Base-by-base conservation (phyloP, 2,113 vertebrate genomes). In the Hemicordylus capensis region DNA sequence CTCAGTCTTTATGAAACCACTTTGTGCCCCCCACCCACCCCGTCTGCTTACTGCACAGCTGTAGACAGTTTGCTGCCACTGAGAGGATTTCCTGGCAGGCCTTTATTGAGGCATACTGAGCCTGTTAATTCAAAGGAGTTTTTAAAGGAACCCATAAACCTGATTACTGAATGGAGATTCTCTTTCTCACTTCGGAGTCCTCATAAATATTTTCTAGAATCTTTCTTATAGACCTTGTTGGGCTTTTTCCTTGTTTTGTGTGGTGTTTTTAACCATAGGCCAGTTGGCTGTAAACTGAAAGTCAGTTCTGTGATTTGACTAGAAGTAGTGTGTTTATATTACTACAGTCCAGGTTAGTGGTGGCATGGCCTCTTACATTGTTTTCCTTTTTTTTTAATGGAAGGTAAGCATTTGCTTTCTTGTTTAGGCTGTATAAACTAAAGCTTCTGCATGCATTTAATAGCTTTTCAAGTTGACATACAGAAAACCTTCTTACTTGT, bases 341-440 rank as follows among this genome's bases (percentile, higher is more conserved):
- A 58, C 51, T 59, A 75, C n/a, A 78, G 59, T 77, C 64, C 63
- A 34, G 31, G 11, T 59, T 64, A 58, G 11, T 34, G 1, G 24
- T 59, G 4, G 39, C 46, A 76, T 67, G 26, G 63, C 37, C 74
- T 58, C 11, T 56, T 56, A 77, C 37, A n/a, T 22, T 67, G 73
- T 70, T 44, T 78, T 59, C 37, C 64, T 12, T 17, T 58, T 78
- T 78, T 85, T 69, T 69, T 34, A 85, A 85, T 78, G 74, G 63
- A 56, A 78, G 54, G 22, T 83, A 83, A 83, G 69, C n/a, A 84
- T 78, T 85, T 77, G 28, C 54, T 83, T 8, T 75, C 58, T 9
- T 75, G 26, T 64, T 51, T 63, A 51, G 67, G 42, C 34, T 34
- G 22, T 66, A 34, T 31, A 83, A 75, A n/a, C 15, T 48, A 46